A percentile compares a stretch with the other conserved stretches of the same genome.
Evolutionary conservation across 2,888 invertebrate genomes (phyloP).

Genomic region (Melanargia galathea): DNA sequence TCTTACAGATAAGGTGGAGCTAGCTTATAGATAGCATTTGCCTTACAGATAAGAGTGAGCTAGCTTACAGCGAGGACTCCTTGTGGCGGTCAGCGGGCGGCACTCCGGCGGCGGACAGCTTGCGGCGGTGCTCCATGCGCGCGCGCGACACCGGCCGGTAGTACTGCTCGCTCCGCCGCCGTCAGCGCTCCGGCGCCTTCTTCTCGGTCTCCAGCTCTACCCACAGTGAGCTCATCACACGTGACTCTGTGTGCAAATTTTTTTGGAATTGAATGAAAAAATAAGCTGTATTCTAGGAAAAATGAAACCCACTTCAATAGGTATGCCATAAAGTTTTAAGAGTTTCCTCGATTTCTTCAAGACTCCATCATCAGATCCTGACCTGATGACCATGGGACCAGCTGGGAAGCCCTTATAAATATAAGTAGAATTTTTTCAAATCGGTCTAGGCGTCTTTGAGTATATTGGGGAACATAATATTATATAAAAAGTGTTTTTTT

Average conservation of each 20-base stretch:
- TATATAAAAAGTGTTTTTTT: no score
- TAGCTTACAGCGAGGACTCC: conserved; percentile 43
- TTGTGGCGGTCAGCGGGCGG: conserved; percentile 65
- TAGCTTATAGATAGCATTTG: no score
- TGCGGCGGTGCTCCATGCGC: conserved; percentile 72
- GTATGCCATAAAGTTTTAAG: no score
- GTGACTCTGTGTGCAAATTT: conserved; percentile 51
- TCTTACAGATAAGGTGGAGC: neutral
- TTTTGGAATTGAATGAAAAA: neutral
- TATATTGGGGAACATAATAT: no score
- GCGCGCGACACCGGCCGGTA: conserved; percentile 76
- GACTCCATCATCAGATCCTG: no score
- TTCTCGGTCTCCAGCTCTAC: conserved; percentile 72
- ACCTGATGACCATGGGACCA: no score
- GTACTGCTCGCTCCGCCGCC: conserved; percentile 79
- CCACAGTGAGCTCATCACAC: conserved; percentile 73
- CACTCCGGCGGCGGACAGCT: conserved; percentile 75
- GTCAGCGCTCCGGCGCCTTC: conserved; percentile 77
- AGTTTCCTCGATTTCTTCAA: no score
- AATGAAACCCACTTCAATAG: no score
- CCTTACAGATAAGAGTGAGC: neutral
- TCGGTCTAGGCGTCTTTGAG: no score
- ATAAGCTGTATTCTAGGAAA: no score
- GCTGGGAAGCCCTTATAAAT: no score
- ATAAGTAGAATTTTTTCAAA: no score